Conservation (phyloP, 2,113 vertebrate genomes). For the Xyrauchen texanus region DNA sequence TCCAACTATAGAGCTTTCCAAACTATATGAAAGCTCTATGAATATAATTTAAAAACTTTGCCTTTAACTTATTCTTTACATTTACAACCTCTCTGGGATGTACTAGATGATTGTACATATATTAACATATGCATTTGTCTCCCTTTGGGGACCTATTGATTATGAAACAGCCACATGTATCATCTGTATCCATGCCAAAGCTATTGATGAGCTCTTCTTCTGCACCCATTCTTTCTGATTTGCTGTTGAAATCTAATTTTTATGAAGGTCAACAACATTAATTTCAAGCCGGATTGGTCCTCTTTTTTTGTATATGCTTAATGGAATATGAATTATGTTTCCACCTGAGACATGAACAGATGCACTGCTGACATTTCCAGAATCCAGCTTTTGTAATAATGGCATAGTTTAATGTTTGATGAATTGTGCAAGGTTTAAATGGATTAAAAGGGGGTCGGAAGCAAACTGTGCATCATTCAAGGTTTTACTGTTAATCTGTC, state of each 20-base stretch:
- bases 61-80: constrained; percentile 21
- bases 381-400: constrained; percentile 67
- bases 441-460: constrained; percentile 65
- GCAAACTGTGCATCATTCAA: constrained; percentile 65
- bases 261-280: constrained; percentile 77
- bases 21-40: constrained; percentile 6
- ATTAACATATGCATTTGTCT: constrained; percentile 17
- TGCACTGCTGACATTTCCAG: constrained; percentile 71
- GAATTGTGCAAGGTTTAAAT: constrained; percentile 66
- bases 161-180: constrained; percentile 61
- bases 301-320: constrained; percentile 69
- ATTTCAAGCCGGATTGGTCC: constrained; percentile 66
- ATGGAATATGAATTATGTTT: constrained; percentile 72
- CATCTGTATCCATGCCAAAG: constrained; percentile 66
- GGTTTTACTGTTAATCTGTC: constrained; percentile 64
- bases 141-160: constrained; percentile 64
- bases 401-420: constrained; percentile 68
- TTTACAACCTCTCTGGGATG: constrained; percentile 15
- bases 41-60: not conserved
- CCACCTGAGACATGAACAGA: constrained; percentile 72
- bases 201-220: constrained; percentile 64
- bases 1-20: not conserved
- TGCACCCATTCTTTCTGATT: constrained; percentile 59
- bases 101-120: constrained; percentile 38
- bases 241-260: constrained; percentile 74